Base-by-base conservation (phyloP, 1,140 invertebrate genomes). In the Drosophila kepulauana region DNA sequence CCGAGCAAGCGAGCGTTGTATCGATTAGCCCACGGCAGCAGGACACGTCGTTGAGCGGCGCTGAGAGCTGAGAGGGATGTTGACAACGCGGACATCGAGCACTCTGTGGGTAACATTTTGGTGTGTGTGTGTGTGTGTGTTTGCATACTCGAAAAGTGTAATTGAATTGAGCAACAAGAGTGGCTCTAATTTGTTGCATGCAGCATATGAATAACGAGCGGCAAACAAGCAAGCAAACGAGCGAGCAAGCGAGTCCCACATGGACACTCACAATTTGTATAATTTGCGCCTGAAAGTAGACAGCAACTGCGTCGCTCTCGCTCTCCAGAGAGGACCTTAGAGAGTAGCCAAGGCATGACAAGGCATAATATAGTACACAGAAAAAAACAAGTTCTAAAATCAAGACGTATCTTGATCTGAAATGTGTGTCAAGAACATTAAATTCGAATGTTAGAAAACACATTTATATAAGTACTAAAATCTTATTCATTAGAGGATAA, bases 21-120 rank as follows among this genome's bases (percentile, higher is more conserved):
- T 88, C 78, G 85, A 88, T 89, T 88, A 85, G 85, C 75, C 75
- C 48, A 81, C 59, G 78, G 64, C 78, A 81, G 63, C 78, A 81
- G 81, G 73, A 79, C 63, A 64, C 52, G 63, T 51, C 65, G 70
- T 25, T 25, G 20, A 25, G 20, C 16, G 16, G 16, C 20, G 20
- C 3, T 25, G 20, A 25, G 20, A 25, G 20, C 75, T 86, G 82
- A 64, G 81, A 54, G 66, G 30, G 45, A 56, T 30, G 67, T 69
- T 69, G 67, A 69, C 67, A 68, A 43, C 28, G 13, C 1, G 25
- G 38, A 5, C n/a, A 16, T 10, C 61, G 7, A 43, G 35, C 5
- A 3, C 70, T 30, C 54, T 13, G 52, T 67, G 70, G 63, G 43
- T 20, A 41, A 28, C 52, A 43, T 25, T 35, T 35, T 10, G 10